Conservation (phyloP, 2,113 vertebrate species). For the Eubucco bourcierii region DNA sequence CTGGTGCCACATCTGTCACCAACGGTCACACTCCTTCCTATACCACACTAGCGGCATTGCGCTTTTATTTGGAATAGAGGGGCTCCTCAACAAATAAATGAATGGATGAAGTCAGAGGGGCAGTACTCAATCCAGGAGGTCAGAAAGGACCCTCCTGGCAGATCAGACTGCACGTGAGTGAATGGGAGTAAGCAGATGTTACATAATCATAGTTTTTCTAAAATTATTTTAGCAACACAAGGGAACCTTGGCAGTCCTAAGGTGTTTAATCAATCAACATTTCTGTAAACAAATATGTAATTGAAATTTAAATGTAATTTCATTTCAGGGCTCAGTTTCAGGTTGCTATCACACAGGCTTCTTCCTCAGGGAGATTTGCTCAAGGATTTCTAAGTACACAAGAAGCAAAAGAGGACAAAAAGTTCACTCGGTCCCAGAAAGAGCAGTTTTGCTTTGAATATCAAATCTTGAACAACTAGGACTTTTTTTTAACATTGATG, state of each 20-base stretch:
- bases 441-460: background rate
- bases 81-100: background rate
- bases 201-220: background rate
- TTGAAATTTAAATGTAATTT: conserved; percentile 39
- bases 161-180: background rate
- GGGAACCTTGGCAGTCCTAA: background rate
- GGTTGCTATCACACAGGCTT: background rate
- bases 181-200: background rate
- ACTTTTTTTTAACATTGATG: background rate
- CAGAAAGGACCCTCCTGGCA: background rate
- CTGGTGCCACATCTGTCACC: conserved; percentile 60
- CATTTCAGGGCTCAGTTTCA: background rate
- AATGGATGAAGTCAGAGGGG: conserved; percentile 31
- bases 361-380: conserved; percentile 9
- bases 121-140: conserved; percentile 15
- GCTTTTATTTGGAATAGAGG: background rate
- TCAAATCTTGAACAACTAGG: background rate
- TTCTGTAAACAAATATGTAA: conserved; percentile 41
- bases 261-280: conserved; percentile 27
- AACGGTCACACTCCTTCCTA: conserved; percentile 34
- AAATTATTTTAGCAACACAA: background rate
- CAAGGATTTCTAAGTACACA: background rate
- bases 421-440: background rate
- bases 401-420: background rate
- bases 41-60: background rate